Conservation (phyloP, 1,140 invertebrate genomes). For the Drosophila ambigua region DNA sequence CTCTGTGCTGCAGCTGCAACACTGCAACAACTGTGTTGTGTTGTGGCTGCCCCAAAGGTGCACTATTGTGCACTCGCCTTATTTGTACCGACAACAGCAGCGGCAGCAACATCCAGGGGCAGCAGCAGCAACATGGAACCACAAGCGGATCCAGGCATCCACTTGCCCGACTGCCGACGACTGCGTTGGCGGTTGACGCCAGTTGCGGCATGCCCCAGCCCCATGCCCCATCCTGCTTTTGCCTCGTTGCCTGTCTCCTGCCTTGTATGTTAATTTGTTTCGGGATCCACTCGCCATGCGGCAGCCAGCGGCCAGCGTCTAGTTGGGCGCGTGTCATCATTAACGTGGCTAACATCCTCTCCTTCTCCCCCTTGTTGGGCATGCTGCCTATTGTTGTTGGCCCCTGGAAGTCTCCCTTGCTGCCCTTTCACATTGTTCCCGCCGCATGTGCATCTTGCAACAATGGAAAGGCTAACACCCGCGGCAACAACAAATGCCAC, state of each 20-base stretch:
- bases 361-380: conserved; percentile 21
- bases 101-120: conserved; percentile 36
- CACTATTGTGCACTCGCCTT: conserved; percentile 73
- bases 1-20: conserved; percentile 24
- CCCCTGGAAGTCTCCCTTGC: neutral
- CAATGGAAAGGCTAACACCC: conserved; percentile 74
- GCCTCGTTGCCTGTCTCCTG: conserved; percentile 18
- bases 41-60: conserved; percentile 38
- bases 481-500: conserved; percentile 69
- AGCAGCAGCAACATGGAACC: conserved; percentile 35
- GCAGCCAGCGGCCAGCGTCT: conserved; percentile 38
- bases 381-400: conserved; percentile 33
- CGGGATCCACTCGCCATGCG: conserved; percentile 52
- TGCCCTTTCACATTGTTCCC: conserved; percentile 70
- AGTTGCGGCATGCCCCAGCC: conserved; percentile 13
- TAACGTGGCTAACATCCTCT: conserved; percentile 61
- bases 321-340: conserved; percentile 78
- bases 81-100: conserved; percentile 74
- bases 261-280: conserved; percentile 81
- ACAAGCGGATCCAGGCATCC: conserved; percentile 32
- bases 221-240: neutral
- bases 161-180: conserved; percentile 13
- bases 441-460: conserved; percentile 51
- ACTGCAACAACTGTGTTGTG: neutral
- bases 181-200: conserved; percentile 53